Conservation (phyloP, 2,888 invertebrate species). For the Hydriomena furcata region DNA sequence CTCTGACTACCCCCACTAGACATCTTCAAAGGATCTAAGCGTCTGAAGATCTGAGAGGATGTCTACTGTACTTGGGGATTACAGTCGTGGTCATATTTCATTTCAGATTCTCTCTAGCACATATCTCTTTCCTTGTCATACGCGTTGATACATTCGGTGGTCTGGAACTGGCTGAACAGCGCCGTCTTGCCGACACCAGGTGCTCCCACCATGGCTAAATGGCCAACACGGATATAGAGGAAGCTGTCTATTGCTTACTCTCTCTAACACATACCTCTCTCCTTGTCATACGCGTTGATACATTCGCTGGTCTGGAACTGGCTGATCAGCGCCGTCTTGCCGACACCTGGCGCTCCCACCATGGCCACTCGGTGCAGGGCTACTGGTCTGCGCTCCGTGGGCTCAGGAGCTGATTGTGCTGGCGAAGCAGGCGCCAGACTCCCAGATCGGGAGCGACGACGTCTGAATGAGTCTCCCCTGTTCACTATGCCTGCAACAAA, state of each 20-base stretch:
- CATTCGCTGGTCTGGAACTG: slow-evolving; percentile 97
- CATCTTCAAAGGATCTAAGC: too few relatives aligned
- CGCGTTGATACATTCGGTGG: slow-evolving; percentile 96
- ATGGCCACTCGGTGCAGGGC: slow-evolving; percentile 88
- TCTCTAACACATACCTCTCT: slow-evolving; percentile 83
- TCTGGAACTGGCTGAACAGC: slow-evolving; percentile 94
- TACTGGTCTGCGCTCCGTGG: slow-evolving; percentile 79
- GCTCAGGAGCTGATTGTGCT: slow-evolving; percentile 68
- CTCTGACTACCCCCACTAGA: too few relatives aligned
- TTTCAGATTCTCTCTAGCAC: too few relatives aligned
- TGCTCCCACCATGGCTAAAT: slow-evolving; percentile 91
- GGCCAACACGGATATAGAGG: too few relatives aligned
- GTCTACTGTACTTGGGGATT: too few relatives aligned
- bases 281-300: slow-evolving; percentile 96
- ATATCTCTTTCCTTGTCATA: slow-evolving; percentile 93
- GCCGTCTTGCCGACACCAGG: slow-evolving; percentile 94
- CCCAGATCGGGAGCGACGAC: slow-evolving; percentile 92
- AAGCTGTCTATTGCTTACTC: too few relatives aligned
- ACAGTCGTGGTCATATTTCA: too few relatives aligned
- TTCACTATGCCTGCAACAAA: slow-evolving; percentile 91
- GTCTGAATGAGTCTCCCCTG: slow-evolving; percentile 96
- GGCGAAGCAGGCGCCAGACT: slow-evolving; percentile 87
- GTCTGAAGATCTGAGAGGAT: too few relatives aligned
- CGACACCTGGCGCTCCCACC: slow-evolving; percentile 91
- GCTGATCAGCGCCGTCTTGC: slow-evolving; percentile 92